Percentiles rank a stretch among this genome's conserved stretches.
Evolutionary conservation across 2,888 invertebrate genomes (phyloP).

Genomic region (Spicauda simplicius): DNA sequence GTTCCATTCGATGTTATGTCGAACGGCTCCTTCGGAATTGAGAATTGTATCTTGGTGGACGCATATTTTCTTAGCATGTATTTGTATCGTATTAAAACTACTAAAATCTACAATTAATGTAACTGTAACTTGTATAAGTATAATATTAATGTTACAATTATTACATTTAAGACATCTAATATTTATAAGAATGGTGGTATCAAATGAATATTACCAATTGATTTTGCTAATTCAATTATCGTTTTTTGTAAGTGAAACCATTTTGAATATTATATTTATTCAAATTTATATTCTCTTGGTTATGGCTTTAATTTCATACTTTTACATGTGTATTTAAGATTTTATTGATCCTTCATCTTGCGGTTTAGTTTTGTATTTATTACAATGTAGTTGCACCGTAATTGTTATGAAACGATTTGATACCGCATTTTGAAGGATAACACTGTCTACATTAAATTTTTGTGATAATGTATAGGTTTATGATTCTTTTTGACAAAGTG

Average conservation of each 20-base stretch:
- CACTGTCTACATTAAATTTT: conserved; percentile 21
- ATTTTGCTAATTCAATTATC: conserved; percentile 10
- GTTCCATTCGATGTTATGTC: conserved; percentile 13
- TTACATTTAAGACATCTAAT: conserved; percentile 26
- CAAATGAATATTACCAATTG: not conserved
- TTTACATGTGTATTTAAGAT: conserved; percentile 8
- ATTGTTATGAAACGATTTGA: not conserved
- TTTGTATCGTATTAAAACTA: conserved; percentile 46
- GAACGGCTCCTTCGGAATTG: conserved; percentile 66
- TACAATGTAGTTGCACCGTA: not conserved
- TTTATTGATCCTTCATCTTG: conserved; percentile 14
- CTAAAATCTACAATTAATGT: conserved; percentile 54
- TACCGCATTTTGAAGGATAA: not conserved
- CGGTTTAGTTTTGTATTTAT: not conserved
- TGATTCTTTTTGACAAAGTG: conserved; percentile 5
- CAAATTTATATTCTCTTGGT: conserved; percentile 24
- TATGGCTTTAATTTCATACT: conserved; percentile 33
- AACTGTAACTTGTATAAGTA: conserved; percentile 24
- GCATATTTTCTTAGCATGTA: conserved; percentile 78
- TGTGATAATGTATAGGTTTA: conserved; percentile 24
- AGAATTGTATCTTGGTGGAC: conserved; percentile 63
- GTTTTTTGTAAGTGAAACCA: conserved; percentile 15
- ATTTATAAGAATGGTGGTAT: conserved; percentile 16
- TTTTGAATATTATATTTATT: conserved; percentile 6
- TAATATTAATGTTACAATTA: conserved; percentile 31